Evolutionary conservation across 2,113 vertebrate species (phyloP).

Genomic region (Dendropsophus ebraccatus): DNA sequence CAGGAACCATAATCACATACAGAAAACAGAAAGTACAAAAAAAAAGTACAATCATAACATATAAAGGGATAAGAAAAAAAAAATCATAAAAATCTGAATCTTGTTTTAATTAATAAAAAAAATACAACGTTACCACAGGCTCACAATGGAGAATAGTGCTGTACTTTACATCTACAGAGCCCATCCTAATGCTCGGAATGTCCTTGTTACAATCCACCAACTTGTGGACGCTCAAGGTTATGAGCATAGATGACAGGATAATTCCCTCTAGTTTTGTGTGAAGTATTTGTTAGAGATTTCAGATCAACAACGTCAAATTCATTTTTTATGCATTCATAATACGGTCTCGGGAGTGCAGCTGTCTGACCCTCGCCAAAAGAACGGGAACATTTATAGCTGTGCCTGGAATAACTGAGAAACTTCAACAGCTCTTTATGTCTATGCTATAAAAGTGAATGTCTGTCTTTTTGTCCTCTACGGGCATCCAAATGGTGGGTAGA

Average conservation of each 20-base stretch:
- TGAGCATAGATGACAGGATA: background rate
- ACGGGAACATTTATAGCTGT: background rate
- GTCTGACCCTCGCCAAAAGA: background rate
- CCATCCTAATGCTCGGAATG: background rate
- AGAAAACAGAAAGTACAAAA: too few relatives aligned
- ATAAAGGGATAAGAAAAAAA: background rate
- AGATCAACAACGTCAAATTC: conserved; percentile 28
- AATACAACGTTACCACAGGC: background rate
- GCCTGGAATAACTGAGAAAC: background rate
- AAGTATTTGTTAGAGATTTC: conserved; percentile 30
- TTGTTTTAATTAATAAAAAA: background rate
- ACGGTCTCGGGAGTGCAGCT: background rate
- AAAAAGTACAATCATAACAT: background rate
- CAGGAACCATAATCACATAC: too few relatives aligned
- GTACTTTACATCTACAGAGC: background rate
- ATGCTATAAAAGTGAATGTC: too few relatives aligned
- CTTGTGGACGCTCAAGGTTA: conserved; percentile 8
- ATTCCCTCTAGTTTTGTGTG: conserved; percentile 31
- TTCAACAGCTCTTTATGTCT: too few relatives aligned
- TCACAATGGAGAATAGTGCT: background rate
- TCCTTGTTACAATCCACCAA: background rate
- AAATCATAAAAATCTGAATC: background rate
- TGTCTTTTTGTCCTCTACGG: too few relatives aligned
- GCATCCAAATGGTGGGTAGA: too few relatives aligned
- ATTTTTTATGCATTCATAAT: conserved; percentile 12